Evolutionary conservation across 2,113 vertebrate genomes (phyloP).

Genomic region (Oenanthe oenanthe): DNA sequence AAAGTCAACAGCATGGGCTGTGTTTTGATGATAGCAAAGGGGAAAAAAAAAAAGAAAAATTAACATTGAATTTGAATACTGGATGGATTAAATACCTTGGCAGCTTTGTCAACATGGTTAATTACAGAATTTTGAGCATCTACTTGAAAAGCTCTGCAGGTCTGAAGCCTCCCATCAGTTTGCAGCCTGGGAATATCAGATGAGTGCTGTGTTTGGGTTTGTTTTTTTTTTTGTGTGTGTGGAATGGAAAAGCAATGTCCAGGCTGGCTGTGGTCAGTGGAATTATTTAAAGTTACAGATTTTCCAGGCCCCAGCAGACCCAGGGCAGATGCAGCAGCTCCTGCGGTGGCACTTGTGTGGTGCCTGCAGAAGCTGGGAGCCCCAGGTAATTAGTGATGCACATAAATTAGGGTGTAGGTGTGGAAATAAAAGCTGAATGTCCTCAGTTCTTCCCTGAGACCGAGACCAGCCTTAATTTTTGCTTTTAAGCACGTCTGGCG

Average conservation of each 20-base stretch:
- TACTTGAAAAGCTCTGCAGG: background rate
- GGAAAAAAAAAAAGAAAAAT: background rate
- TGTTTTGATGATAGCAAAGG: background rate
- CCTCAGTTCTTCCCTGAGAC: background rate
- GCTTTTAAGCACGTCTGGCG: background rate
- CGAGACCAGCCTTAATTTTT: background rate
- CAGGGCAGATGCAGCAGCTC: background rate
- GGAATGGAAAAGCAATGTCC: accelerated
- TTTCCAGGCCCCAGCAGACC: background rate
- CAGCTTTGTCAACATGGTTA: background rate
- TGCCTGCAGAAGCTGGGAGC: background rate
- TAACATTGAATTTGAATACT: background rate
- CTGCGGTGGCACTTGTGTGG: background rate
- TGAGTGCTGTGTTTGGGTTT: background rate
- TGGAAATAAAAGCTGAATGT: background rate
- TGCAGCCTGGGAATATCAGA: background rate
- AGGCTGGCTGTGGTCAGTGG: background rate
- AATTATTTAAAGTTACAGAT: accelerated
- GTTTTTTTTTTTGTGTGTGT: background rate
- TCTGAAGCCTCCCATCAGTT: background rate
- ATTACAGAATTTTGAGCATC: background rate
- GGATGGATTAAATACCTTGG: background rate
- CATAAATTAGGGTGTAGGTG: background rate
- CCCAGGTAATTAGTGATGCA: background rate
- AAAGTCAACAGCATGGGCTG: background rate